Base-by-base conservation (phyloP, 2,888 invertebrate genomes). In the Callyntrura sp. region DNA sequence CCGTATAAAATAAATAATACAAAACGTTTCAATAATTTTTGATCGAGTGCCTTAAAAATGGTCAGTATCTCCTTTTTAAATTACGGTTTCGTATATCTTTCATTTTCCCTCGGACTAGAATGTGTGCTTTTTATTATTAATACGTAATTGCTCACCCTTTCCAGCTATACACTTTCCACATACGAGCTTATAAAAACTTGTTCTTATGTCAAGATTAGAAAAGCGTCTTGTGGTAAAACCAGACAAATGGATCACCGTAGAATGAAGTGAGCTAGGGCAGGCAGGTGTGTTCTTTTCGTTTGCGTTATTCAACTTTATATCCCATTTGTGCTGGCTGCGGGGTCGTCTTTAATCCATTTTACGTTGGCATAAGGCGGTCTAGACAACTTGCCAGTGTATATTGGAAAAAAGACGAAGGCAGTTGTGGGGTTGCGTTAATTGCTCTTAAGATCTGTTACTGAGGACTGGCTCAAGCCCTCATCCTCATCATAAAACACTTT, bases 361-460 rank as follows among this genome's bases (percentile, higher is more conserved):
- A n/a, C 25, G 20, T 65, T 23, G 45, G 8, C 48, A 48, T 43
- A n/a, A 65, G 43, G 23, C 14, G 76, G 81, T 81, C 81, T 62
- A 81, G 62, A 79, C 79, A 79, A 60, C 60, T 45, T 28, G 17
- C 11, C 23, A 55, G 78, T n/a, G n/a, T 55, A 55, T 35, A 35
- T 60, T 43, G 6, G 79, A 70, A 81, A 62, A 79, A 43, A 14
- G n/a, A 70, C 17, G 68, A 84, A 68, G 68, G 68, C 83, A 84
- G 83, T 84, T 68, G 51, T 35, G 65, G 23, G 14, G 65, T 79
- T 87, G 57, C 87, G 79, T 87, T 87, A 87, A 87, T 87, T 87
- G 87, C 87, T 87, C 55, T 81, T 57, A 70, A 87, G 70, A 68
- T 60, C 45, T 45, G 51, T 85, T 57, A 79, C 65, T 48, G 51